Conservation (phyloP, 2,888 invertebrate genomes). For the Trilocha varians region DNA sequence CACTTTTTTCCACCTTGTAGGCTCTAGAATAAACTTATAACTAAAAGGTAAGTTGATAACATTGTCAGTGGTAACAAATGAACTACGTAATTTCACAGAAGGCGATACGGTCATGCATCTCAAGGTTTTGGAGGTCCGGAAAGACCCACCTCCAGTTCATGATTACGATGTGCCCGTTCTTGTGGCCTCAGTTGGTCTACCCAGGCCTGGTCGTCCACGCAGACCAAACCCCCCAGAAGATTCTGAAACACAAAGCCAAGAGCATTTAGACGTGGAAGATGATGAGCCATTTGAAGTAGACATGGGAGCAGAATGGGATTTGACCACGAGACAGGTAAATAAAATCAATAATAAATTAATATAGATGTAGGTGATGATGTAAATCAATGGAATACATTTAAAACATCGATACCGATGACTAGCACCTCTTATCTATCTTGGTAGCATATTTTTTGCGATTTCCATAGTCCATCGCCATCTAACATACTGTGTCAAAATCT, state of each 20-base stretch:
- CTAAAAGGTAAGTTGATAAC: too few relatives aligned
- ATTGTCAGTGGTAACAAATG: background rate
- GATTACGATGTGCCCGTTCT: conserved; percentile 95
- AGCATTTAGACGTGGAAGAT: conserved; percentile 70
- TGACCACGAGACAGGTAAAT: conserved; percentile 93
- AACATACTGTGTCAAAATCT: too few relatives aligned
- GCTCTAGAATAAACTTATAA: too few relatives aligned
- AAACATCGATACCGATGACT: too few relatives aligned
- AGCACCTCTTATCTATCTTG: too few relatives aligned
- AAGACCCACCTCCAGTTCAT: conserved; percentile 85
- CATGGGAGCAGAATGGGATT: conserved; percentile 85
- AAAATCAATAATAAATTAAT: too few relatives aligned
- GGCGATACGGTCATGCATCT: conserved; percentile 91
- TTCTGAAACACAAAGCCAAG: conserved; percentile 31
- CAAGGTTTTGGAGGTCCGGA: conserved; percentile 87
- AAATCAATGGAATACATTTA: too few relatives aligned
- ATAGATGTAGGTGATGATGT: too few relatives aligned
- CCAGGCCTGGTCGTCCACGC: conserved; percentile 50
- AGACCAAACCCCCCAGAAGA: conserved; percentile 26
- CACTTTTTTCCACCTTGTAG: too few relatives aligned
- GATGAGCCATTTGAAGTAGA: conserved; percentile 68
- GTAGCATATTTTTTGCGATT: too few relatives aligned
- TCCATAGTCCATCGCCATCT: too few relatives aligned
- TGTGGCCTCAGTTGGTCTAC: conserved; percentile 63
- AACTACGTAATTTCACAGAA: conserved; percentile 58